phyloP scores from a whole-genome alignment of 2,113 vertebrate species.

The Phrynosoma blainvillii region DNA sequence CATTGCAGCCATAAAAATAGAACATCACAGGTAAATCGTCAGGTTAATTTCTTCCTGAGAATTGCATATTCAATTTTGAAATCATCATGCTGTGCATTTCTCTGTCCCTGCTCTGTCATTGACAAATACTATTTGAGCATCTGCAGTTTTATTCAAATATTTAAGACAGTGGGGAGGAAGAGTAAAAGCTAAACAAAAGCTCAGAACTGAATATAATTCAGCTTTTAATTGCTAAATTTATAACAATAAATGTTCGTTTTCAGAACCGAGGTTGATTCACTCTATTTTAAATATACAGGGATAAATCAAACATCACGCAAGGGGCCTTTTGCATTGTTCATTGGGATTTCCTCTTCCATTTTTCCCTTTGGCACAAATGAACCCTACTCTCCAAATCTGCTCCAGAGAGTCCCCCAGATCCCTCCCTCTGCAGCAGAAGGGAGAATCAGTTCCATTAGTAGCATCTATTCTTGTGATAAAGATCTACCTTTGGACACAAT shows the following conservation, averaged over 20 bases:
- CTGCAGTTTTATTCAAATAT: background rate
- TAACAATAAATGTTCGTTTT: background rate
- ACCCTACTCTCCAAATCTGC: background rate
- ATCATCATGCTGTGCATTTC: background rate
- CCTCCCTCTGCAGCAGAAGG: too few species aligned
- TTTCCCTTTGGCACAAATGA: too few species aligned
- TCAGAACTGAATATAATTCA: background rate
- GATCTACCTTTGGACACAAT: background rate
- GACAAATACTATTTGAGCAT: background rate
- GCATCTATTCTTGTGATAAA: background rate
- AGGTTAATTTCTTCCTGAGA: background rate
- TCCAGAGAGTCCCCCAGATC: too few species aligned
- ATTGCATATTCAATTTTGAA: background rate
- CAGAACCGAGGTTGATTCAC: background rate
- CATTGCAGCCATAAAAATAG: background rate
- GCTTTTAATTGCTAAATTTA: background rate
- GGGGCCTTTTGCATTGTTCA: too few species aligned
- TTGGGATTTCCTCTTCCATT: background rate
- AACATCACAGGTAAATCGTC: fast-evolving
- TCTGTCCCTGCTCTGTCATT: background rate
- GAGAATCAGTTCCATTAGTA: background rate
- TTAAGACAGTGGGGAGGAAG: background rate
- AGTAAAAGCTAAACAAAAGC: background rate
- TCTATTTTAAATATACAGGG: background rate
- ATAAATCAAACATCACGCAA: background rate